phyloP scores from a whole-genome alignment of 2,113 vertebrate species.

The Plestiodon gilberti region DNA sequence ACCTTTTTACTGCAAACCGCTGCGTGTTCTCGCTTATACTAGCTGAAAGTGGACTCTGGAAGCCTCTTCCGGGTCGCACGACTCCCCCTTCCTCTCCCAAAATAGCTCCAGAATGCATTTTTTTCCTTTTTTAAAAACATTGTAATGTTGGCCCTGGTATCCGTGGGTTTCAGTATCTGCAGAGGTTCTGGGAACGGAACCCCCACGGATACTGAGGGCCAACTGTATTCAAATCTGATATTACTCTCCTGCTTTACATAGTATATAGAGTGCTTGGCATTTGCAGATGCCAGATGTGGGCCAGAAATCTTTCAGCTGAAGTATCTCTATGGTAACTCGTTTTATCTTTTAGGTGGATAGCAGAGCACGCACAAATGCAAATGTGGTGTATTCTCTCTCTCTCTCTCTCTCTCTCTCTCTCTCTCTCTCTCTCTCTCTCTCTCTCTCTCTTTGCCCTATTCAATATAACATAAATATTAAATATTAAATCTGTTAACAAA shows the following conservation, averaged over 20 bases:
- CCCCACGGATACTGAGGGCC: too few species aligned
- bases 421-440: slow-evolving; percentile 1
- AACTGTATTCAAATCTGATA: slow-evolving; percentile 16
- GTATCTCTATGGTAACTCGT: slow-evolving; percentile 9
- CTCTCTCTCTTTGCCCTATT: slow-evolving; percentile 13
- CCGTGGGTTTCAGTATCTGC: too few species aligned
- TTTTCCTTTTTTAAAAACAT: too few species aligned
- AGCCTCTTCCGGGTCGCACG: too few species aligned
- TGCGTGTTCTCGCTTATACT: too few species aligned
- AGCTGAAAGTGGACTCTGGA: too few species aligned
- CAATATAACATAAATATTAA: background rate
- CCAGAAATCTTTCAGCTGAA: background rate
- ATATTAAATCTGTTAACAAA: background rate
- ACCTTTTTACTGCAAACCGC: too few species aligned
- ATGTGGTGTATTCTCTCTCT: background rate
- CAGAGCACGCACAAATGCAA: background rate
- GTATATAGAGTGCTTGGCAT: background rate
- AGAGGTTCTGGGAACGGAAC: too few species aligned
- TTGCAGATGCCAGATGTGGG: background rate
- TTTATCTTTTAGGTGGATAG: slow-evolving; percentile 18
- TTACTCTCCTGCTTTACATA: slow-evolving; percentile 8
- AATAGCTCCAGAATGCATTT: too few species aligned
- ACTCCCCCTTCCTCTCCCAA: too few species aligned
- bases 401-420: too few species aligned
- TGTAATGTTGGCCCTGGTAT: too few species aligned